Evolutionary conservation across 2,797 vertebrate genomes (phyloP).

Genomic region (Molothrus ater): DNA sequence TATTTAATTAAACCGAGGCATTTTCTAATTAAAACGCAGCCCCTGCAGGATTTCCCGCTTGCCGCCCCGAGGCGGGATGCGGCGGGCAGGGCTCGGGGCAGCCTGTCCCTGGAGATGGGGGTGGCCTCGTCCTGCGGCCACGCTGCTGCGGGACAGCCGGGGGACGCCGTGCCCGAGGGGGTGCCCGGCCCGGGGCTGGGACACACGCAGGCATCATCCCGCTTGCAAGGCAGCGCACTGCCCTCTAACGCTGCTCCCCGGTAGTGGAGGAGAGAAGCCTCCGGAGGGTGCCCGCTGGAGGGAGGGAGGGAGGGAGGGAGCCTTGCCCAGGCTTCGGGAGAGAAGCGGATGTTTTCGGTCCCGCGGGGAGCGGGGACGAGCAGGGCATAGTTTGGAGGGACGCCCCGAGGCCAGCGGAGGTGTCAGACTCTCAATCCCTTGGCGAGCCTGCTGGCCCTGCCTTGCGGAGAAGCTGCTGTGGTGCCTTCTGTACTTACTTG

Average conservation of each 20-base stretch:
- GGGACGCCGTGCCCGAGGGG: too few species aligned
- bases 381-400: background rate
- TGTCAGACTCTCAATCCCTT: background rate
- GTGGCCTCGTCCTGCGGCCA: background rate
- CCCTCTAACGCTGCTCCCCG: slow-evolving; percentile 24
- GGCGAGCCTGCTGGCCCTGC: too few species aligned
- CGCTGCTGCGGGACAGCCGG: background rate
- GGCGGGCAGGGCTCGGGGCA: background rate
- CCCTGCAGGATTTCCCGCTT: background rate
- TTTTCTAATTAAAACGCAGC: slow-evolving; percentile 39
- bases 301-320: background rate
- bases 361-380: background rate
- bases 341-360: background rate
- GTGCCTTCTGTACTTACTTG: background rate
- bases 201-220: rapidly evolving
- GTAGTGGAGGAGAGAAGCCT: background rate
- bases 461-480: background rate
- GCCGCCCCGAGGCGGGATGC: background rate
- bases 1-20: slow-evolving; percentile 43
- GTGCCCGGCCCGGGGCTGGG: background rate
- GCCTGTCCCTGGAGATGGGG: background rate
- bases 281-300: background rate
- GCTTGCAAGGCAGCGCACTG: background rate
- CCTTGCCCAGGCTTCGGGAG: background rate
- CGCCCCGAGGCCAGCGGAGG: background rate